phyloP scores from a whole-genome alignment of 2,888 invertebrate genomes.

The Ormyrus rosae region DNA sequence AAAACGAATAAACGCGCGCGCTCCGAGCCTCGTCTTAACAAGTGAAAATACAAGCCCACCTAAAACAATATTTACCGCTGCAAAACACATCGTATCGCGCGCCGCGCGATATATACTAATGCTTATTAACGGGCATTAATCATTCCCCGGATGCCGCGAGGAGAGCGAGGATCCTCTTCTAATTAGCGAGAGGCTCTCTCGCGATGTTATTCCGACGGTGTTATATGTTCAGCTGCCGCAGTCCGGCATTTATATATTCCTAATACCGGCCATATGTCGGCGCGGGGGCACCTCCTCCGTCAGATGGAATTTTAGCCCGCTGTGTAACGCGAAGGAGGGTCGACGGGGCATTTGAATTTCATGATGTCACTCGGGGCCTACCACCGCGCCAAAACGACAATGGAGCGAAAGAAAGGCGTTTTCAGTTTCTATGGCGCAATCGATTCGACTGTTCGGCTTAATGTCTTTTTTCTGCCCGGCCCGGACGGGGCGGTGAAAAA shows the following conservation, averaged over 20 bases:
- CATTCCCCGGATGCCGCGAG: background rate
- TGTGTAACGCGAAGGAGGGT: constrained; percentile 6
- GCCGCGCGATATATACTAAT: background rate
- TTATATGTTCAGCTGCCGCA: too few species aligned
- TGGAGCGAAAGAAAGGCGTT: constrained; percentile 18
- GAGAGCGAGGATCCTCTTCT: background rate
- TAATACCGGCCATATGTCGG: constrained; percentile 10
- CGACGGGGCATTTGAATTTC: constrained; percentile 52
- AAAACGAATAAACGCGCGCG: too few species aligned
- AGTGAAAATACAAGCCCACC: too few species aligned
- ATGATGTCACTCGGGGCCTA: constrained; percentile 43
- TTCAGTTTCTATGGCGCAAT: constrained; percentile 35
- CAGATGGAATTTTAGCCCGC: constrained; percentile 34
- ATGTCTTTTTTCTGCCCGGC: constrained; percentile 3
- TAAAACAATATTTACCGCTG: too few species aligned
- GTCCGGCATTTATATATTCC: background rate
- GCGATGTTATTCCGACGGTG: constrained; percentile 6
- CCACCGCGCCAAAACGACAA: constrained; percentile 15
- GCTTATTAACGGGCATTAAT: constrained; percentile 1
- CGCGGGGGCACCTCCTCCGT: background rate
- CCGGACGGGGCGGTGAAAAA: background rate
- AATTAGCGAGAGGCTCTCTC: constrained; percentile 11
- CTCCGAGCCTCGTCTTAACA: too few species aligned
- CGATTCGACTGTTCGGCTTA: constrained; percentile 8
- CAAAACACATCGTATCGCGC: too few species aligned